phyloP scores from a whole-genome alignment of 2,888 invertebrate species.

The Taphrorychus bicolor region DNA sequence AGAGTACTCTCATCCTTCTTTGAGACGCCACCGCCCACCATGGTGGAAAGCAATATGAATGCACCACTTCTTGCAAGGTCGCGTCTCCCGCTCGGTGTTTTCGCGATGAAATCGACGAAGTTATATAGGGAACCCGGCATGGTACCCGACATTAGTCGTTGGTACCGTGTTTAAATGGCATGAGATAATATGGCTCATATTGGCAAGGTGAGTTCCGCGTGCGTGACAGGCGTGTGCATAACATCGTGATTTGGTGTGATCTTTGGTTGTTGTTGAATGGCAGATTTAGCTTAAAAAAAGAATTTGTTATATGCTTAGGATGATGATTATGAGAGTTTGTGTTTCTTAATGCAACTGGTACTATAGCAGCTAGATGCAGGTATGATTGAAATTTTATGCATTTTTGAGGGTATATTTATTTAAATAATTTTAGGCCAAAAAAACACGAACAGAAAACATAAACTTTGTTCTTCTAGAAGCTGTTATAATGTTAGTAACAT shows the following conservation, averaged over 20 bases:
- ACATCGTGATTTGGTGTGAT: neutral
- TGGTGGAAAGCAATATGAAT: neutral
- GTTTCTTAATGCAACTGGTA: too few species aligned
- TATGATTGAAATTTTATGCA: too few species aligned
- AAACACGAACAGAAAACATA: too few species aligned
- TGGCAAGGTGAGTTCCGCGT: constrained; percentile 35
- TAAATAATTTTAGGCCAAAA: too few species aligned
- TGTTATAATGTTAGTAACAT: too few species aligned
- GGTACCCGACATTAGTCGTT: constrained; percentile 24
- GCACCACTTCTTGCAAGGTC: constrained; percentile 25
- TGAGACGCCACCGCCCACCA: neutral
- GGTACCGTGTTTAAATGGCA: constrained; percentile 27
- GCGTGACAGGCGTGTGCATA: constrained; percentile 8
- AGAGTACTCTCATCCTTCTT: neutral
- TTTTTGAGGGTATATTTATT: too few species aligned
- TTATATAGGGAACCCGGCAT: constrained; percentile 36
- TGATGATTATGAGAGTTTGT: too few species aligned
- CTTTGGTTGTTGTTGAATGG: neutral
- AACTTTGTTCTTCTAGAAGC: too few species aligned
- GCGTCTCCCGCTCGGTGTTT: constrained; percentile 26
- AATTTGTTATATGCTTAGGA: too few species aligned
- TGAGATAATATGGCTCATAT: constrained; percentile 28
- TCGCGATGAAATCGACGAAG: constrained; percentile 19
- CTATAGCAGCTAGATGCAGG: too few species aligned
- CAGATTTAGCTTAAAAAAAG: too few species aligned